These are phyloP conservation scores for Acanthosoma haemorrhoidale DNA, from an alignment of 2,888 invertebrate species.

Conservation along the genomic window DNA sequence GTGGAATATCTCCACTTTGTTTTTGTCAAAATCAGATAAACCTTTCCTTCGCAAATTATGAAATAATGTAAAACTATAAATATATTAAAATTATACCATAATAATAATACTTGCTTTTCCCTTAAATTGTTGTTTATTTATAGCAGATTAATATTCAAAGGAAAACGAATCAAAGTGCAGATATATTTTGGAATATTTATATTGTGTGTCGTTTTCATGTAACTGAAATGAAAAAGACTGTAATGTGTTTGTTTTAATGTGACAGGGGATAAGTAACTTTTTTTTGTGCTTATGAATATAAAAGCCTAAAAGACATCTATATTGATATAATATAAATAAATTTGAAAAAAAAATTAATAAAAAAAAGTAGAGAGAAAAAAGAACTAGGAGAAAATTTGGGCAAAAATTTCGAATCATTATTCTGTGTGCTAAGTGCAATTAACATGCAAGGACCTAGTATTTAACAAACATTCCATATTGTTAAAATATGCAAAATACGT, in stretches of 20 bases:
- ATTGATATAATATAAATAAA: constrained; percentile 6
- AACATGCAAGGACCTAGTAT: constrained; percentile 27
- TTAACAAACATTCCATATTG: constrained; percentile 30
- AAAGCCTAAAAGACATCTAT: constrained; percentile 10
- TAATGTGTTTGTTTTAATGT: constrained; percentile 26
- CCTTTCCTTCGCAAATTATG: too few relatives aligned
- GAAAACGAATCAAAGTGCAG: background rate
- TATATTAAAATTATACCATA: too few relatives aligned
- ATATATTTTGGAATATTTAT: background rate
- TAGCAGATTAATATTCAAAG: too few relatives aligned
- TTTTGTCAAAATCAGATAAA: too few relatives aligned
- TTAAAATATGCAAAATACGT: constrained; percentile 29
- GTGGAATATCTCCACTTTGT: too few relatives aligned
- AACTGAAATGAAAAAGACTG: background rate
- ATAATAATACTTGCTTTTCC: too few relatives aligned
- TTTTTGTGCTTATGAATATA: background rate
- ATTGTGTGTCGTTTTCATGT: background rate
- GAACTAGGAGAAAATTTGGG: background rate
- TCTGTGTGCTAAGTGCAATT: constrained; percentile 29
- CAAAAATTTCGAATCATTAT: constrained; percentile 22
- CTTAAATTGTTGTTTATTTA: too few relatives aligned
- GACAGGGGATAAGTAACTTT: background rate
- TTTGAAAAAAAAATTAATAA: background rate
- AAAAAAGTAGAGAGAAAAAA: background rate
- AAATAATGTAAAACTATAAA: too few relatives aligned